Base-by-base conservation (phyloP, 1,140 invertebrate species). In the Venturia canescens region DNA sequence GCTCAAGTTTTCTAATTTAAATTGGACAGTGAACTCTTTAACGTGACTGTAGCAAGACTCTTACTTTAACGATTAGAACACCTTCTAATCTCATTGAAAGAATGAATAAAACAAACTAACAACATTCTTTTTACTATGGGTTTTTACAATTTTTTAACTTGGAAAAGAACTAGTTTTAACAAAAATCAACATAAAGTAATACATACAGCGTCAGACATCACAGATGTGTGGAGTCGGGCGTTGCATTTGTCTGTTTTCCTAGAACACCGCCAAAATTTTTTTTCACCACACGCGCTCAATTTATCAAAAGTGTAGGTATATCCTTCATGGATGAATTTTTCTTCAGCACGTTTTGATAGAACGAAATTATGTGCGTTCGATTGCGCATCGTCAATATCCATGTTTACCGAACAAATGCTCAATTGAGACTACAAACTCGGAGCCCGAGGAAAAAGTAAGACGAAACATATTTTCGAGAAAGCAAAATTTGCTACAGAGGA, bases 201-300 rank as follows among this genome's bases (percentile, higher is more conserved):
- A 66, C 18, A 66, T 66, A 66, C 60, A 9, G 11, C 60, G 11
- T 26, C 60, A 3, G 18, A 4, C 3, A 34, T 34, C n/a, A n/a
- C 31, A 3, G 15, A 34, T 7, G 34, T 71, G 26, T 71, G 69
- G 5, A 71, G 26, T 34, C 69, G 69, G 38, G 69, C 69, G 38
- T 71, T 71, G 69, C 69, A 71, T 7, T 21, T 9, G 18, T 71
- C 69, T 6, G 18, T 34, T 21, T 71, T 71, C 6, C 16, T 2
- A 21, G 26, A 34, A 34, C 69, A 71, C n/a, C 69, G 31, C 34
- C 69, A 71, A 71, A 71, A 71, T 18, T 71, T 71, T 23, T 71
- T 44, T 13, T 21, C 31, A 1, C 3, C 6, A 34, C 34, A 71
- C 2, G 29, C 31, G 34, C 69, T 71, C 9, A 71, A 44, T 44